phyloP scores from a whole-genome alignment of 2,113 vertebrate genomes.

The Apistogramma diplotaenia region DNA sequence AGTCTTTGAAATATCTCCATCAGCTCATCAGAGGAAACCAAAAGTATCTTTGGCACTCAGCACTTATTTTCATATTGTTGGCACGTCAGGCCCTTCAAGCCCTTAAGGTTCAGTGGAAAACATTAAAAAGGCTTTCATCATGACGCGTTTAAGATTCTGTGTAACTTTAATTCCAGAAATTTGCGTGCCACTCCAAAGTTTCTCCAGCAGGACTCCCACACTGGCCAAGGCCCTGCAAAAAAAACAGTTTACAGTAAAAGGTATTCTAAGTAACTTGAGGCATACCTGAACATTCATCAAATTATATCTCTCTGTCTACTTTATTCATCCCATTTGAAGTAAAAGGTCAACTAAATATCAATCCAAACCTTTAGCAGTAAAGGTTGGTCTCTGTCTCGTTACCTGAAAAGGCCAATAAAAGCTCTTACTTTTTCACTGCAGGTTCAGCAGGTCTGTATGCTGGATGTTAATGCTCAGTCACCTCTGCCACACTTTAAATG shows the following conservation, averaged over 20 bases:
- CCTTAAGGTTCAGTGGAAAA: slow-evolving; percentile 57
- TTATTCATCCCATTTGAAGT: background rate
- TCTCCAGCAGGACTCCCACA: background rate
- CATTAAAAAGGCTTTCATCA: slow-evolving; percentile 53
- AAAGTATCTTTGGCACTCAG: slow-evolving; percentile 62
- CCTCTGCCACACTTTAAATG: background rate
- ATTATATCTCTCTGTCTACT: background rate
- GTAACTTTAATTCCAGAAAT: slow-evolving; percentile 54
- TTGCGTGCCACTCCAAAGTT: slow-evolving; percentile 36
- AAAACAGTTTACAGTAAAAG: background rate
- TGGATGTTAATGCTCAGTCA: background rate
- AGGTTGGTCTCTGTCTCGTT: background rate
- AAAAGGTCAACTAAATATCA: background rate
- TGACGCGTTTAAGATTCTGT: slow-evolving; percentile 38
- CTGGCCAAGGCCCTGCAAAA: slow-evolving; percentile 7
- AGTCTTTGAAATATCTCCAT: slow-evolving; percentile 68
- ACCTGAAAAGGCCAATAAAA: background rate
- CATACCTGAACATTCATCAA: slow-evolving; percentile 5
- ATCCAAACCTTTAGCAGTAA: background rate
- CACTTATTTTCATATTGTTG: slow-evolving; percentile 60
- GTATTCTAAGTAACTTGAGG: background rate
- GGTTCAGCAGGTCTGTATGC: background rate
- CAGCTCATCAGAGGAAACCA: slow-evolving; percentile 50
- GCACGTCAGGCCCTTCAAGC: slow-evolving; percentile 26
- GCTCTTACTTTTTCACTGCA: background rate